Conservation (phyloP, 1,140 invertebrate species). For the Helicoverpa zea region DNA sequence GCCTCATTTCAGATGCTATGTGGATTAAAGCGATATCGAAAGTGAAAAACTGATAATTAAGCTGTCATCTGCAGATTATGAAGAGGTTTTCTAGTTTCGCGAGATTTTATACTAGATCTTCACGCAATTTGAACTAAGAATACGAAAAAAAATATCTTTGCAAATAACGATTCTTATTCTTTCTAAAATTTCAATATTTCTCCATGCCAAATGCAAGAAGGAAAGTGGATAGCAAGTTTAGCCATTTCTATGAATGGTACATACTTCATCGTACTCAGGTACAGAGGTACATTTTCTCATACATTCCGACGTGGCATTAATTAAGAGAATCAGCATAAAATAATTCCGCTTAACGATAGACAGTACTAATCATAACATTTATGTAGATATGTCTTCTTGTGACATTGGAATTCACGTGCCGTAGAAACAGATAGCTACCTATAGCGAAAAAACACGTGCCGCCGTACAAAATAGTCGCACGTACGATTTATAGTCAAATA, state of each 20-base stretch:
- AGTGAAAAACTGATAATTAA: background rate
- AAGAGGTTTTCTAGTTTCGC: too few species aligned
- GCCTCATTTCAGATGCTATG: background rate
- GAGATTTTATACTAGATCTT: too few species aligned
- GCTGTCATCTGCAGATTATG: too few species aligned
- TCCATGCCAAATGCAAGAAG: too few species aligned
- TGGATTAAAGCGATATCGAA: background rate
- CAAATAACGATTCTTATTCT: too few species aligned
- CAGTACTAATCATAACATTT: slow-evolving; percentile 6
- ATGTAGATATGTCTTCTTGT: background rate
- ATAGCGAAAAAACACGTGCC: slow-evolving; percentile 22
- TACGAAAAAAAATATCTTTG: too few species aligned
- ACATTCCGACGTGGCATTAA: background rate
- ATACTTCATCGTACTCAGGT: too few species aligned
- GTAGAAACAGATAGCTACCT: background rate
- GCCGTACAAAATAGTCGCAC: background rate
- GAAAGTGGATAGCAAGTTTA: too few species aligned
- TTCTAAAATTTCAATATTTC: too few species aligned
- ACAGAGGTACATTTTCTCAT: background rate
- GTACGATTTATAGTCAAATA: background rate
- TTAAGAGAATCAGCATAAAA: slow-evolving; percentile 21
- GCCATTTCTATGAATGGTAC: too few species aligned
- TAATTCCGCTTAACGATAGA: slow-evolving; percentile 10
- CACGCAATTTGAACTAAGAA: too few species aligned
- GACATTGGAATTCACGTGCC: slow-evolving; percentile 36